Evolutionary conservation across 2,888 invertebrate species (phyloP).

Genomic region (Brenthis ino): DNA sequence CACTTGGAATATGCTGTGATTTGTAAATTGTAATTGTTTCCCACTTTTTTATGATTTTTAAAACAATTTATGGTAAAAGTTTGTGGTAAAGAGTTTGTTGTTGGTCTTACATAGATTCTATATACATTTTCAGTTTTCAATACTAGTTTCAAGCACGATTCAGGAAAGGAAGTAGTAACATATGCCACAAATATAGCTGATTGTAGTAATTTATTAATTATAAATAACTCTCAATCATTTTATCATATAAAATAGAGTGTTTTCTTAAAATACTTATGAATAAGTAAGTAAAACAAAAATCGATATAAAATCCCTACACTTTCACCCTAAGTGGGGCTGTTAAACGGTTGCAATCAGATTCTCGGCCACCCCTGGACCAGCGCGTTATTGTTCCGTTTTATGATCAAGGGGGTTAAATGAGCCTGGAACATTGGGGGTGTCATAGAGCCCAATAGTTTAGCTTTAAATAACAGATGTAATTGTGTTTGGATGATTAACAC

Average conservation of each 20-base stretch:
- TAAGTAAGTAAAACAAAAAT: conserved; percentile 31
- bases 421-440: conserved; percentile 46
- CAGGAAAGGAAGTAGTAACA: too few species aligned
- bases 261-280: conserved; percentile 21
- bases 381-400: conserved; percentile 50
- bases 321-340: conserved; percentile 40
- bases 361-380: conserved; percentile 48
- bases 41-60: too few species aligned
- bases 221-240: neutral
- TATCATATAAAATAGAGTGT: conserved; percentile 11
- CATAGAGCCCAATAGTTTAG: conserved; percentile 50
- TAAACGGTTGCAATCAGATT: conserved; percentile 51
- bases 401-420: conserved; percentile 53
- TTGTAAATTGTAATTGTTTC: too few species aligned
- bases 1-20: too few species aligned
- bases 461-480: conserved; percentile 71
- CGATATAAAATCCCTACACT: conserved; percentile 37
- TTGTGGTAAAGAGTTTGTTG: too few species aligned
- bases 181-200: too few species aligned
- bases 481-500: conserved; percentile 65
- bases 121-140: too few species aligned
- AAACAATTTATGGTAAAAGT: too few species aligned
- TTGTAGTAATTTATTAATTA: neutral
- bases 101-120: too few species aligned
- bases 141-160: too few species aligned